Evolutionary conservation across 2,797 vertebrate genomes (phyloP).

Genomic region (Chloroceryle amazona): DNA sequence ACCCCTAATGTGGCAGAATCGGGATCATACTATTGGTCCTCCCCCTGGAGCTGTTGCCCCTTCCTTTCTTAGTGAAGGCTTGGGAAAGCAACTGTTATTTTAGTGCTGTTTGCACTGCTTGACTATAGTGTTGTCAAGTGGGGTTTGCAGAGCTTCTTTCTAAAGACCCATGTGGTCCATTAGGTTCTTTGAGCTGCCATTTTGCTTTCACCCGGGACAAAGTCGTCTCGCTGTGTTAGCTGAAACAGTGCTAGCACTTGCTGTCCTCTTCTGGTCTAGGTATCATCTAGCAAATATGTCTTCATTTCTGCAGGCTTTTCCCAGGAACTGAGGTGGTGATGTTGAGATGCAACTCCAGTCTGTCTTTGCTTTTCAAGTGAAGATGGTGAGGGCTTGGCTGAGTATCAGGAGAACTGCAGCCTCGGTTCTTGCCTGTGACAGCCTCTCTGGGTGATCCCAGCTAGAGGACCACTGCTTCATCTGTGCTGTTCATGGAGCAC

Average conservation of each 20-base stretch:
- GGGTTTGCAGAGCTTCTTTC: background rate
- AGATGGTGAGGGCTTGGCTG: background rate
- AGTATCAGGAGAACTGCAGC: background rate
- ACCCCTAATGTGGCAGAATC: fast-evolving
- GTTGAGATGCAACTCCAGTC: background rate
- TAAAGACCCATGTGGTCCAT: background rate
- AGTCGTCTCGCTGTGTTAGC: background rate
- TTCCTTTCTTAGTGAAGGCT: background rate
- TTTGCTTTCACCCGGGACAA: background rate
- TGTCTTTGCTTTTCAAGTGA: background rate
- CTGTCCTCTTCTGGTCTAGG: background rate
- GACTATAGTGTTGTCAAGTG: background rate
- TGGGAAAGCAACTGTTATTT: background rate
- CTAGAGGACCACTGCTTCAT: background rate
- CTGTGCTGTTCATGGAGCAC: background rate
- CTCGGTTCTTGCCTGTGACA: background rate
- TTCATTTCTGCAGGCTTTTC: background rate
- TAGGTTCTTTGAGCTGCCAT: background rate
- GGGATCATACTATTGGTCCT: background rate
- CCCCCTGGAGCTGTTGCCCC: background rate
- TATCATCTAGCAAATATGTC: background rate
- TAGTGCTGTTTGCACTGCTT: background rate
- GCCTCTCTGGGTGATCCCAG: background rate
- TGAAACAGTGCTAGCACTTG: background rate
- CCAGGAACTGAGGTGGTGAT: background rate